Conservation (phyloP, 2,113 vertebrate species). For the Xenus cinereus region DNA sequence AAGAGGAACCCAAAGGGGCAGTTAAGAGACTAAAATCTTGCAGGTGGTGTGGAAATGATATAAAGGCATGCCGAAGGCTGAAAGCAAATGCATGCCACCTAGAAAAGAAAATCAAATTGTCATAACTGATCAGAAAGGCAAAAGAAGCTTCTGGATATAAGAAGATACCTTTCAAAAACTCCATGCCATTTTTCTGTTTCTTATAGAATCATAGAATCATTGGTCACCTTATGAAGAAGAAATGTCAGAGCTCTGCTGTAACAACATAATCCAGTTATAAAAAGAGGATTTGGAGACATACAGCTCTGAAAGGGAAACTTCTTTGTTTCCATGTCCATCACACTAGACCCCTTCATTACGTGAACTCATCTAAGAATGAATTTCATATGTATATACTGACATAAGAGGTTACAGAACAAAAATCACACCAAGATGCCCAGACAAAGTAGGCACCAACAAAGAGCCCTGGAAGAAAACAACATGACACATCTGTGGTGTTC, state of each 20-base stretch:
- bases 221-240: neutral
- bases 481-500: rapidly evolving
- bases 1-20: neutral
- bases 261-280: neutral
- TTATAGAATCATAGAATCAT: neutral
- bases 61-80: neutral
- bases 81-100: neutral
- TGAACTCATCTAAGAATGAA: neutral
- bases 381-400: neutral
- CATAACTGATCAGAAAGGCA: neutral
- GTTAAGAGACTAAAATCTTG: neutral
- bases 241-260: neutral
- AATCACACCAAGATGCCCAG: neutral
- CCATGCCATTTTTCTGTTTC: neutral
- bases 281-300: neutral
- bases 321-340: neutral
- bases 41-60: neutral
- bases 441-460: too few species aligned
- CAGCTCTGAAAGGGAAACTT: neutral
- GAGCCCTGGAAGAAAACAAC: neutral
- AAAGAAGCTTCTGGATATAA: neutral
- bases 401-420: neutral
- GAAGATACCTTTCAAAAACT: neutral
- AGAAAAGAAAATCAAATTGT: neutral
- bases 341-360: neutral